These are phyloP conservation scores for Rhabdomys dilectus DNA, from an alignment of 2,113 vertebrate genomes.

Conservation along the genomic window DNA sequence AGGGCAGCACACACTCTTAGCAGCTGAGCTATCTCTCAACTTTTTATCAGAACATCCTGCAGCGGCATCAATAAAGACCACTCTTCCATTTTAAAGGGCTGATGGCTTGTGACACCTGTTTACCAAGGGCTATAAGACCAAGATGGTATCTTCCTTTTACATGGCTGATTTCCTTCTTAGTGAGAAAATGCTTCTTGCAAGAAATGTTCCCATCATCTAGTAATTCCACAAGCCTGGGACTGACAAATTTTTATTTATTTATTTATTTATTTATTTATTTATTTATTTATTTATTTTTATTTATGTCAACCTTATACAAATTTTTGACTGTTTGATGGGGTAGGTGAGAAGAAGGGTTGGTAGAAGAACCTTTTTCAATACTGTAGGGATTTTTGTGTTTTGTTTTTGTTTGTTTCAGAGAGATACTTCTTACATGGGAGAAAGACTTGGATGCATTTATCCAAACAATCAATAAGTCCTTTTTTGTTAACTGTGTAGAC, in stretches of 20 bases:
- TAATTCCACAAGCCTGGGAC: not conserved
- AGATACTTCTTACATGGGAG: not conserved
- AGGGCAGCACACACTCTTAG: not conserved
- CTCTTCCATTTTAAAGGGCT: not conserved
- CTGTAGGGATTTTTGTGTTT: not conserved
- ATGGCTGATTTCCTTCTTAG: constrained; percentile 10
- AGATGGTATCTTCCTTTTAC: not conserved
- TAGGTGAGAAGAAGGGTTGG: not conserved
- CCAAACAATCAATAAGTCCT: not conserved
- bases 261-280: not conserved
- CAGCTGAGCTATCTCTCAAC: not conserved
- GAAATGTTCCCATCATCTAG: constrained; percentile 4
- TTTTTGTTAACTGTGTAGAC: not conserved
- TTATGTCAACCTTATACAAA: not conserved
- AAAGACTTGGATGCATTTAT: not conserved
- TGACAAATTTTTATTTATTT: not conserved
- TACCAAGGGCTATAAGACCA: not conserved
- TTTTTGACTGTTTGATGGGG: not conserved
- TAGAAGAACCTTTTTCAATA: not conserved
- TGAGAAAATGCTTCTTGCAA: constrained; percentile 44
- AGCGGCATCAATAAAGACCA: not conserved
- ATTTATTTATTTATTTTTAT: not conserved
- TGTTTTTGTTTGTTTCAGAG: not conserved
- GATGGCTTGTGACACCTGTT: not conserved
- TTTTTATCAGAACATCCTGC: not conserved